Evolutionary conservation across 2,888 invertebrate genomes (phyloP), one percentile per base, ranked within the genome.

Genomic region (Orgyia antiqua): DNA sequence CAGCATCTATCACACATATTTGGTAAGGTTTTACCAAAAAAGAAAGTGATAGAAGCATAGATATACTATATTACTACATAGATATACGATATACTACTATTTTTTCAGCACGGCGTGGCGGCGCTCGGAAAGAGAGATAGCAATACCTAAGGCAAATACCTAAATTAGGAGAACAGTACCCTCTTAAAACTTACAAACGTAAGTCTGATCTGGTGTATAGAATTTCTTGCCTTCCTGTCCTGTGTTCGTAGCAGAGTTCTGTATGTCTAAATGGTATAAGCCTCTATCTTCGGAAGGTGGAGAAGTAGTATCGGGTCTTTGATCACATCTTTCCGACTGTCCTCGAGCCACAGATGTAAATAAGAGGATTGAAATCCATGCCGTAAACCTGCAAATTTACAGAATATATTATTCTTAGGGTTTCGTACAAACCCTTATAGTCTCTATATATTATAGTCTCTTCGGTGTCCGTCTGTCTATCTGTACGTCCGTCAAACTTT

Each of bases 121-220:
- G n/a, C n/a, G n/a, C n/a, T n/a, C n/a, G n/a, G n/a, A n/a, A n/a
- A n/a, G n/a, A n/a, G n/a, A n/a, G n/a, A n/a, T n/a, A n/a, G n/a
- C n/a, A n/a, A n/a, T n/a, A n/a, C n/a, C n/a, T n/a, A n/a, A n/a
- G n/a, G n/a, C n/a, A n/a, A n/a, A n/a, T n/a, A n/a, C n/a, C n/a
- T n/a, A n/a, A n/a, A n/a, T n/a, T n/a, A n/a, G n/a, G n/a, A n/a
- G n/a, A n/a, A n/a, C n/a, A n/a, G n/a, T n/a, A n/a, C 1, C n/a
- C 7, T 25, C 12, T 12, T 13, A 10, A 31, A n/a, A 45, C 83
- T 68, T 63, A 84, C 84, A 64, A 38, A 75, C 71, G 44, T 84
- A 84, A 4, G 83, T 82, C 46, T 84, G 84, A 31, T 68, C 73
- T 0, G 76, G 69, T 2, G 71, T 59, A 24, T 72, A 83, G 3